Evolutionary conservation across 1,140 invertebrate species (phyloP).

Genomic region (Mizuhopecten yessoensis): DNA sequence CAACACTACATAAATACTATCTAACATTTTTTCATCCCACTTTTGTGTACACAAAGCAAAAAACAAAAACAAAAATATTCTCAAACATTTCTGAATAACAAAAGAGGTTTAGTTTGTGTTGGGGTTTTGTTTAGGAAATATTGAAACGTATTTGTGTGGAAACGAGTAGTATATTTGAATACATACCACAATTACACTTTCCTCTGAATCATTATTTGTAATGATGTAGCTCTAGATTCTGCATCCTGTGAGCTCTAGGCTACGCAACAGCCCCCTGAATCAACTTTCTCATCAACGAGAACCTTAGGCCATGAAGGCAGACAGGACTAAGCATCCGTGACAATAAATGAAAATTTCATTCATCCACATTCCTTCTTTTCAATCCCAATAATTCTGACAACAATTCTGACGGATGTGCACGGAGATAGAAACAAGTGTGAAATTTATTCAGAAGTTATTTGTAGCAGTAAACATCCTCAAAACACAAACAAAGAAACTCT

Average conservation of each 20-base stretch:
- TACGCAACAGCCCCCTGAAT: neutral
- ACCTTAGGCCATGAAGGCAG: neutral
- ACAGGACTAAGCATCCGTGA: neutral
- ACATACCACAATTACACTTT: too few species aligned
- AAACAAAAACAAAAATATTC: too few species aligned
- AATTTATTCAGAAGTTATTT: neutral
- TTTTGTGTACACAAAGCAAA: too few species aligned
- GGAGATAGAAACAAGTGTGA: conserved; percentile 17
- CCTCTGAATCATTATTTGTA: too few species aligned
- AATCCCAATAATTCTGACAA: conserved; percentile 34
- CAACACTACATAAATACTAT: too few species aligned
- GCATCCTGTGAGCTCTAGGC: neutral
- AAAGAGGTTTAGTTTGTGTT: too few species aligned
- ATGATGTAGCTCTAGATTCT: neutral
- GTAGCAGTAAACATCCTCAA: neutral
- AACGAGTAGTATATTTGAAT: too few species aligned
- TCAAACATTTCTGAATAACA: too few species aligned
- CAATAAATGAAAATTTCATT: conserved; percentile 30
- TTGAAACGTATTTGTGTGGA: too few species aligned
- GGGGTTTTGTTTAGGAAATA: too few species aligned
- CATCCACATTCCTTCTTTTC: conserved; percentile 26
- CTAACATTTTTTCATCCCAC: too few species aligned
- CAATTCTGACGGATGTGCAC: neutral
- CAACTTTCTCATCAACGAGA: neutral
- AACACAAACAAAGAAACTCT: neutral